Evolutionary conservation across 2,888 invertebrate species (phyloP).

Genomic region (Bombylius discolor): DNA sequence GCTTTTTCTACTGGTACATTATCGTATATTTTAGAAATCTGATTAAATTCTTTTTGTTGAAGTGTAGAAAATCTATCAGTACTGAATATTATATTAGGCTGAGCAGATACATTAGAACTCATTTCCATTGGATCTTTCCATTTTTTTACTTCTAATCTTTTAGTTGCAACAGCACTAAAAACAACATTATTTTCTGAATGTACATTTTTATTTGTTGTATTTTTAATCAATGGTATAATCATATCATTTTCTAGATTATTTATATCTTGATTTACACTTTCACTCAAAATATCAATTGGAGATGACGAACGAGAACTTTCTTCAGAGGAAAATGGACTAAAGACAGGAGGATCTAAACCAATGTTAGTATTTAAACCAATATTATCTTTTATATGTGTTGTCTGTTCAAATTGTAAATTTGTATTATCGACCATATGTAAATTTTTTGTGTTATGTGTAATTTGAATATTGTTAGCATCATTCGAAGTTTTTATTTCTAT

Average conservation of each 20-base stretch:
- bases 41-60: not conserved
- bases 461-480: not conserved
- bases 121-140: not conserved
- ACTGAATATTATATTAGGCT: too few species aligned
- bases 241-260: conserved; percentile 3
- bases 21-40: not conserved
- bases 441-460: too few species aligned
- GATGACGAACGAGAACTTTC: not conserved
- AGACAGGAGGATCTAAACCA: not conserved
- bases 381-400: not conserved
- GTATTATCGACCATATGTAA: too few species aligned
- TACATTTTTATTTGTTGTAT: not conserved
- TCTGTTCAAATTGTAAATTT: not conserved
- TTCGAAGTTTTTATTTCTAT: not conserved
- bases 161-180: not conserved
- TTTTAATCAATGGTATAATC: not conserved
- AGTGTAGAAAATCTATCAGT: too few species aligned
- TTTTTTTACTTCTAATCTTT: not conserved
- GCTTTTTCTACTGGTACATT: not conserved
- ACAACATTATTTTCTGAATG: not conserved
- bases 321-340: not conserved
- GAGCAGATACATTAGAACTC: too few species aligned
- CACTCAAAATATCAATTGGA: not conserved
- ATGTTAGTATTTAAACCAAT: not conserved
- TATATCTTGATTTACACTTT: not conserved